Evolutionary conservation across 2,888 invertebrate species (phyloP).

Genomic region (Diaphora mendica): DNA sequence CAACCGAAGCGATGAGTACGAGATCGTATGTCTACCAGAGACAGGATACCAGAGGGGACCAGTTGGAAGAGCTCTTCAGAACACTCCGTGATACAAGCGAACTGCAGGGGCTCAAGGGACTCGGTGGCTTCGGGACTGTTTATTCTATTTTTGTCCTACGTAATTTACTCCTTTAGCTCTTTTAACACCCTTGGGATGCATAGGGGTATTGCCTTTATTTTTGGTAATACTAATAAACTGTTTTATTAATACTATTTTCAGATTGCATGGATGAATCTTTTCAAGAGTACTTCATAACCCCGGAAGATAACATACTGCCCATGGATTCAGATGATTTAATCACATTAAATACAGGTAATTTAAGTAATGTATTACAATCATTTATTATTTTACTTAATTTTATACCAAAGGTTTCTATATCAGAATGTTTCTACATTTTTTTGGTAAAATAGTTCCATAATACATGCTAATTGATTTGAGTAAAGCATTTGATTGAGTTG

Average conservation of each 20-base stretch:
- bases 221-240: neutral
- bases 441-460: no score
- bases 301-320: neutral
- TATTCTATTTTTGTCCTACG: no score
- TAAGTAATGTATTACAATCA: neutral
- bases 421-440: no score
- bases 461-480: neutral
- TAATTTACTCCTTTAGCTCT: no score
- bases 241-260: neutral
- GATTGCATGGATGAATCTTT: neutral
- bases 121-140: no score
- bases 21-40: no score
- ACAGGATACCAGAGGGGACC: no score
- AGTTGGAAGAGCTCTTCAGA: no score
- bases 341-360: neutral
- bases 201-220: neutral
- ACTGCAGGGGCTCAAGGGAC: no score
- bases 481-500: neutral
- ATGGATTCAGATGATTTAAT: neutral
- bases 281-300: neutral
- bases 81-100: no score
- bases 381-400: neutral
- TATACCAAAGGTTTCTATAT: no score
- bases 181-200: neutral
- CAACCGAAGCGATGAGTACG: no score